Evolutionary conservation across 2,888 invertebrate genomes (phyloP), one percentile per base, ranked within the genome.

Genomic region (Altica lythri): DNA sequence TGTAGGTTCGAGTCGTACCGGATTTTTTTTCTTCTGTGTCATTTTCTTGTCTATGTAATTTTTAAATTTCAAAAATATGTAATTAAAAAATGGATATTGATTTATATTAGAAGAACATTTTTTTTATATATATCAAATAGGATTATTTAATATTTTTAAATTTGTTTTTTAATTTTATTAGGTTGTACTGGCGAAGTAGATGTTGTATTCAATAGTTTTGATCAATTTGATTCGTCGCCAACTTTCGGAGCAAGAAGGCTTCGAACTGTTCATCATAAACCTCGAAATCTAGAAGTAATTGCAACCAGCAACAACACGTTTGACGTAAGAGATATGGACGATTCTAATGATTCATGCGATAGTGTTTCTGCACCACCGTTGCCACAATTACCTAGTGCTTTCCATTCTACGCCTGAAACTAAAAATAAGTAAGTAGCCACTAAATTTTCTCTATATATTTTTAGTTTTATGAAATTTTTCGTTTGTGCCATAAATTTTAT

Each of bases 231-330:
- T 29, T 65, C 68, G 14, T 74, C 76, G 0, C 69, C 75, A 3
- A 72, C 71, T 17, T 70, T 71, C n/a, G 64, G 64, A 5, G 59
- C 50, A 0, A 51, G 58, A 47, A 44, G 62, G 38, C 69, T 37
- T n/a, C 14, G 47, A 19, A 55, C 34, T n/a, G 14, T 46, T 17
- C 51, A 37, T 19, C 75, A 81, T 4, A 83, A 86, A 56, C 85
- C 86, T 1, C 79, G 90, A 43, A 87, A 86, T 71, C 75, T 90
- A 32, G 86, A 88, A 73, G 86, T 90, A 83, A 84, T 89, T 76
- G 82, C 81, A 30, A 86, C 86, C 37, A 79, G 86, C 0, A 87
- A 89, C 68, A 87, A 89, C 68, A 86, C 82, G 62, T 91, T 90
- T 75, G 89, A 90, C 62, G 85, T 90, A 2, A 77, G 86, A 18